Base-by-base conservation (phyloP, 2,888 invertebrate species). In the Drosophila bunnanda region DNA sequence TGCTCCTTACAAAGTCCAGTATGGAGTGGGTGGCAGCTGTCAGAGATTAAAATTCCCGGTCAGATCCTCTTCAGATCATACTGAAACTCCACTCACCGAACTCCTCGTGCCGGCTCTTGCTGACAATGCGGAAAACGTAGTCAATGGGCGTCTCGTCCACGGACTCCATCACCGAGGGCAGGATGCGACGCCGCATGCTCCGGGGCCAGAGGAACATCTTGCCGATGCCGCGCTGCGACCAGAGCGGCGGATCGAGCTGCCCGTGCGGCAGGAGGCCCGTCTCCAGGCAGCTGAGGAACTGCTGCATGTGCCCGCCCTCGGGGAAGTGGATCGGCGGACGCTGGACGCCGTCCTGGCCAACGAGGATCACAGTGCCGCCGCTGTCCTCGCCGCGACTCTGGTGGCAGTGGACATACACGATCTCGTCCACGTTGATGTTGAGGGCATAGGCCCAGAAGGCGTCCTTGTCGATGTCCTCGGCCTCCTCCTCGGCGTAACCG, bases 361-460 rank as follows among this genome's bases (percentile, higher is more conserved):
- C 98, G 44, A 98, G 93, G 55, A 98, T 97, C 4, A 98, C 95
- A 0, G 97, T 97, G 38, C 98, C 98, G 56, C 97, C 97, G 64
- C 94, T 94, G 81, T 95, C 95, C 85, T 95, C 95, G 30, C 92
- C 93, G 79, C 94, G 94, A 75, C 96, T 96, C 88, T 98, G 97
- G 91, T 99, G 98, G 77, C 98, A 98, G 92, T 98, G 98, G 0
- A 98, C 97, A 91, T 98, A 98, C 17, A 98, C 98, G 69, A 98
- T 97, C 83, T 98, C 98, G 92, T 97, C 96, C 25, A 98, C 94
- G 80, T 96, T 96, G 25, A 98, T 96, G 91, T 97, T 97, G 71
- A 98, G 93, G 0, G 98, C 98, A 93, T 97, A 97, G 78, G 98
- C 97, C 98, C 98, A 98, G 92, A 95, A 97, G 7, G 94, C 93